Evolutionary conservation across 2,797 vertebrate genomes (phyloP).

Genomic region (Typhlichthys subterraneus): DNA sequence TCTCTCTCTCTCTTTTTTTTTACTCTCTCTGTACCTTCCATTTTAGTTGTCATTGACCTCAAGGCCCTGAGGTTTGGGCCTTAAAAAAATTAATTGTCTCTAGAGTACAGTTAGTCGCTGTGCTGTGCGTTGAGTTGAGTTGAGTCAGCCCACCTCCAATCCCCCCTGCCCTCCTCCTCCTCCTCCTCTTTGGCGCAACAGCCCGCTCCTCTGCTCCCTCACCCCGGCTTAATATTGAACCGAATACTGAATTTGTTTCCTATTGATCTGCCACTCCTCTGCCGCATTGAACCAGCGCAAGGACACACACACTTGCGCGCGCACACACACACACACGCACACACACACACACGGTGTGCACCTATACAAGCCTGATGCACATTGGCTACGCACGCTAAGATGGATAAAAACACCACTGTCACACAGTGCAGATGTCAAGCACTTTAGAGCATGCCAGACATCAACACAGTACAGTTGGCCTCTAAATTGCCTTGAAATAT

Average conservation of each 20-base stretch:
- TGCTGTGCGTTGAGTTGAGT: conserved; percentile 60
- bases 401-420: conserved; percentile 27
- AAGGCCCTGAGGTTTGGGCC: conserved; percentile 52
- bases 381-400: conserved; percentile 5
- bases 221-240: conserved; percentile 76
- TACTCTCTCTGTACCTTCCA: conserved; percentile 44
- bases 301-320: conserved; percentile 49
- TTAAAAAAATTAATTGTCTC: conserved; percentile 58
- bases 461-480: conserved; percentile 15
- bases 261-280: conserved; percentile 80
- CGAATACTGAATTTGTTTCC: conserved; percentile 81
- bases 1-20: conserved; percentile 23
- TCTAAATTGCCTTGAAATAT: conserved; percentile 26
- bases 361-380: background rate
- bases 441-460: conserved; percentile 1
- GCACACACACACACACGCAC: conserved; percentile 19
- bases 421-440: conserved; percentile 2
- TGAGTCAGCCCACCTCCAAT: conserved; percentile 38
- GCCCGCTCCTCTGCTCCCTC: conserved; percentile 63
- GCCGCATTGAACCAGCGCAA: conserved; percentile 80
- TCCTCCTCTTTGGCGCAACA: conserved; percentile 49
- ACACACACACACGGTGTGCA: conserved; percentile 9
- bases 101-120: conserved; percentile 61
- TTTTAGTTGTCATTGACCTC: conserved; percentile 62
- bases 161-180: conserved; percentile 27